Conservation (phyloP, 2,888 invertebrate species). For the Pseudococcus viburni region DNA sequence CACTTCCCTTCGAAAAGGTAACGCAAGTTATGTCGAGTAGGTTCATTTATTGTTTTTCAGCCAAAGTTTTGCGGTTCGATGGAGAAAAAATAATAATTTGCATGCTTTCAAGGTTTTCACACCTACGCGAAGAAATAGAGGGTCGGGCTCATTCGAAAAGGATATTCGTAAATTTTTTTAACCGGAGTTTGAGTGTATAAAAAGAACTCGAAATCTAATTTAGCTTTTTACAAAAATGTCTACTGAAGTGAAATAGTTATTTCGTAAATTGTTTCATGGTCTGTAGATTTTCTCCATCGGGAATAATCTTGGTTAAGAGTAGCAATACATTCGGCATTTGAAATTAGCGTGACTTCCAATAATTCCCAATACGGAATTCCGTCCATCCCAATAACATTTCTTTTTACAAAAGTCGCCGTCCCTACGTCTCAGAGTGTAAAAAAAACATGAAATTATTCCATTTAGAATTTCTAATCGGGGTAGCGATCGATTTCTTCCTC, state of each 20-base stretch:
- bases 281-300: background rate
- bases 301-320: conserved; percentile 5
- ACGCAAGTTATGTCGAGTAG: background rate
- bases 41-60: no score
- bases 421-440: background rate
- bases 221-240: conserved; percentile 32
- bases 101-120: no score
- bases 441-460: background rate
- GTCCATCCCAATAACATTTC: background rate
- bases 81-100: no score
- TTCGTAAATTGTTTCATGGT: conserved; percentile 45
- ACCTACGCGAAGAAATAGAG: no score
- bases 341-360: conserved; percentile 37
- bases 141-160: no score
- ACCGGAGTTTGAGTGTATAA: background rate
- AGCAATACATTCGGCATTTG: background rate
- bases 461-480: no score
- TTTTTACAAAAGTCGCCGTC: background rate
- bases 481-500: no score
- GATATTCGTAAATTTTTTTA: no score
- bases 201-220: conserved; percentile 14
- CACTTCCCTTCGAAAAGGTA: background rate
- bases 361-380: conserved; percentile 23
- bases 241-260: conserved; percentile 24
- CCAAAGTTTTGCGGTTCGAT: no score